Conservation (phyloP, 1,140 invertebrate species). For the Pantala flavescens region DNA sequence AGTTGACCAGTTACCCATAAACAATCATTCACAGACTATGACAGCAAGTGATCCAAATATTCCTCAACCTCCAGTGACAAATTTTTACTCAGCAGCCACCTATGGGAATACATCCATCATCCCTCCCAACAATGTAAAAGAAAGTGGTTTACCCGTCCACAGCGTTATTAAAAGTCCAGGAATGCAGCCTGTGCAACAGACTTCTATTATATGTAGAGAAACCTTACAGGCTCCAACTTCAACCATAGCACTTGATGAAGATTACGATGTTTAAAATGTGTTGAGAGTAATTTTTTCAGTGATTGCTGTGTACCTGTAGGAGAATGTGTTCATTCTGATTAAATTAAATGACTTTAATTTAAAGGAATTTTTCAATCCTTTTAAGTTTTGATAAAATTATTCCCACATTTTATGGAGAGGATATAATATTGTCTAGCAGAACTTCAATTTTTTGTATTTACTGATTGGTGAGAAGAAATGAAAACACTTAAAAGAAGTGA, state of each 20-base stretch:
- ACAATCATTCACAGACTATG: neutral
- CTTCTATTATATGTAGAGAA: neutral
- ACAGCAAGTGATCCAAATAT: neutral
- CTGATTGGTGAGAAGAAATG: too few relatives aligned
- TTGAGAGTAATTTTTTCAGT: neutral
- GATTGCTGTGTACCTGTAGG: neutral
- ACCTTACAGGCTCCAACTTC: neutral
- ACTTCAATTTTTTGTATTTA: too few relatives aligned
- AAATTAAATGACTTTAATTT: too few relatives aligned
- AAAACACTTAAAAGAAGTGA: too few relatives aligned
- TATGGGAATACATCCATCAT: too few relatives aligned
- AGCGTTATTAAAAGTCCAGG: too few relatives aligned
- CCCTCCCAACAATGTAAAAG: too few relatives aligned
- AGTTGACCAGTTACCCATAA: neutral
- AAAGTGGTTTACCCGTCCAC: too few relatives aligned
- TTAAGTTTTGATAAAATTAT: too few relatives aligned
- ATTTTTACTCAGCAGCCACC: neutral
- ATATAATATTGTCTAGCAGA: too few relatives aligned
- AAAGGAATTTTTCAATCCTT: too few relatives aligned
- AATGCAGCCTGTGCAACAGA: neutral
- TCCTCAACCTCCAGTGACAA: neutral
- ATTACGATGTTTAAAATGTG: neutral
- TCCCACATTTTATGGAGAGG: too few relatives aligned
- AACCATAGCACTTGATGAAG: neutral
- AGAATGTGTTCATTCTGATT: neutral